Percentiles rank a stretch among this genome's conserved stretches.
phyloP scores from a whole-genome alignment of 1,140 invertebrate genomes.

The Mactra quadrangularis region DNA sequence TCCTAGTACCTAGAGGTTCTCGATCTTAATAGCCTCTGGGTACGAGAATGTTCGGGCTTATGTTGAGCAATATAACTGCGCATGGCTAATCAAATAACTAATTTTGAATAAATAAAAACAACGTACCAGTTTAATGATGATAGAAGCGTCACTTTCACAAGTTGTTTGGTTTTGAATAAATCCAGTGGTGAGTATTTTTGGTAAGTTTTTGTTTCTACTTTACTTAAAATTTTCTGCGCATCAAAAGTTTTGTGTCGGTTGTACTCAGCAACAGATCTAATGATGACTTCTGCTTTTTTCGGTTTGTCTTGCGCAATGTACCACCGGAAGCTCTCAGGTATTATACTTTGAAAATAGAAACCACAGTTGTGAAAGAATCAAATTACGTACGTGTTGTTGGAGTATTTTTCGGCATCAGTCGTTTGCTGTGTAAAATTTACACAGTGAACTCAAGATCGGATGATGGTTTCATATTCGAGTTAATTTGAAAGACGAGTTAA shows the following conservation, averaged over 20 bases:
- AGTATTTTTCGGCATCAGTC: no score
- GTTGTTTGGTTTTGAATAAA: slow-evolving; percentile 17
- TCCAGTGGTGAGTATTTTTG: slow-evolving; percentile 22
- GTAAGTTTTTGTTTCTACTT: not conserved
- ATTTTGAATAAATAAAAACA: no score
- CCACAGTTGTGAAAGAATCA: not conserved
- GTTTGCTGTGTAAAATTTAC: no score
- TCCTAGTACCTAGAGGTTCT: not conserved
- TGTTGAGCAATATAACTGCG: no score
- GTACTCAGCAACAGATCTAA: slow-evolving; percentile 10
- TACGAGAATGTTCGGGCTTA: no score
- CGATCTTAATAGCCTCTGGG: no score
- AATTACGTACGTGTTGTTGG: not conserved
- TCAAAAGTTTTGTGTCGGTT: slow-evolving; percentile 6
- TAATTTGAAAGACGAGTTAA: no score
- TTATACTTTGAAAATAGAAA: not conserved
- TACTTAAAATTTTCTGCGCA: not conserved
- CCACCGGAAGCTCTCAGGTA: slow-evolving; percentile 50
- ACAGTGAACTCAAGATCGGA: no score
- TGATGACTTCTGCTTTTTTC: slow-evolving; percentile 18
- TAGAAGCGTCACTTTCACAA: slow-evolving; percentile 18
- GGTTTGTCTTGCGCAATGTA: slow-evolving; percentile 39
- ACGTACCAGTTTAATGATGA: slow-evolving; percentile 32
- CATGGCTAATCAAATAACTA: no score
- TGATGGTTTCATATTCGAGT: no score